Evolutionary conservation across 2,888 invertebrate species (phyloP).

Genomic region (Chelonus formosanus): DNA sequence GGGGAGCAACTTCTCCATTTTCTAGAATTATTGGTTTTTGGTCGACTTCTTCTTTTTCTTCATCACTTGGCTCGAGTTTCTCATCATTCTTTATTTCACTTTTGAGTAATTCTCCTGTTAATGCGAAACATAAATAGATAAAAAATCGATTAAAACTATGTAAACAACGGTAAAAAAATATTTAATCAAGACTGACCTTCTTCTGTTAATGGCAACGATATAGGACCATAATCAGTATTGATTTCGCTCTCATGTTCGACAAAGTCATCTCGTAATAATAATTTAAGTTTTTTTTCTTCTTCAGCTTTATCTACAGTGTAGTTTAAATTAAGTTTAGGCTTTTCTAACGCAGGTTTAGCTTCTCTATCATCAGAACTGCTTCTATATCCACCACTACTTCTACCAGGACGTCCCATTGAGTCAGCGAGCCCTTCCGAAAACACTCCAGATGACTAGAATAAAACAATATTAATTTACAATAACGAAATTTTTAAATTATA

Average conservation of each 20-base stretch:
- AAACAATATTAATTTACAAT: not conserved
- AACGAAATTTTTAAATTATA: no score
- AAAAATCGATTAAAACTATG: no score
- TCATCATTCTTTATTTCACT: slow-evolving; percentile 40
- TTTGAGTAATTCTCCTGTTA: slow-evolving; percentile 47
- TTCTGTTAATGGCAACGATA: slow-evolving; percentile 54
- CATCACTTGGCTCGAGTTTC: slow-evolving; percentile 21
- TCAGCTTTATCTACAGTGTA: slow-evolving; percentile 55
- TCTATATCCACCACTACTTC: slow-evolving; percentile 38
- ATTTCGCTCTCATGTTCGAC: slow-evolving; percentile 54
- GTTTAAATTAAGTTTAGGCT: slow-evolving; percentile 54
- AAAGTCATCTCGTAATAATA: slow-evolving; percentile 61
- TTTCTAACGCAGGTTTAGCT: slow-evolving; percentile 46
- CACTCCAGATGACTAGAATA: slow-evolving; percentile 55
- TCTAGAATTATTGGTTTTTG: slow-evolving; percentile 51
- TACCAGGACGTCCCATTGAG: slow-evolving; percentile 41
- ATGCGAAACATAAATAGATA: slow-evolving; percentile 4
- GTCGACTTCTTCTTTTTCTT: slow-evolving; percentile 47
- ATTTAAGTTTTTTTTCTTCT: slow-evolving; percentile 57
- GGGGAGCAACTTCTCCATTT: slow-evolving; percentile 51
- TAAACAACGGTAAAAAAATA: no score
- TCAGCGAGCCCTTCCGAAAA: slow-evolving; percentile 55
- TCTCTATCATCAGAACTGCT: slow-evolving; percentile 38
- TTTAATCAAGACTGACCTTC: slow-evolving; percentile 41
- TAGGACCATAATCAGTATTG: slow-evolving; percentile 52